Percentiles rank a stretch among this genome's conserved stretches.
phyloP scores from a whole-genome alignment of 2,113 vertebrate species.

The Dipodomys stephensi region DNA sequence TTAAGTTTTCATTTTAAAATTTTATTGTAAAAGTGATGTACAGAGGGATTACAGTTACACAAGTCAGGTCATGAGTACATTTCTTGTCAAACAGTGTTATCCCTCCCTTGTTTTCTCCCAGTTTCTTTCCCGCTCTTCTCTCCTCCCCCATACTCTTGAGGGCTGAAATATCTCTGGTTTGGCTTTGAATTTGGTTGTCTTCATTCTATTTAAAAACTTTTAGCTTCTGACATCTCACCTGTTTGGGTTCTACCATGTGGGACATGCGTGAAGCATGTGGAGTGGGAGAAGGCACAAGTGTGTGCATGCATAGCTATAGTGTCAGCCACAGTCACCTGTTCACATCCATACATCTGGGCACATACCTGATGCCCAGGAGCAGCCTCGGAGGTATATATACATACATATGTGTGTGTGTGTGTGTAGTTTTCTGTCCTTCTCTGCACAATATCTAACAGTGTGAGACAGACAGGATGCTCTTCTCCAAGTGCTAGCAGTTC shows the following conservation, averaged over 20 bases:
- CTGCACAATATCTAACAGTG: slow-evolving; percentile 61
- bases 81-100: too few relatives aligned
- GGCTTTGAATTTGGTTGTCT: slow-evolving; percentile 54
- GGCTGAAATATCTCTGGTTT: slow-evolving; percentile 48
- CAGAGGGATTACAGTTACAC: too few relatives aligned
- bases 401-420: too few relatives aligned
- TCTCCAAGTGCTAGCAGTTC: slow-evolving; percentile 76
- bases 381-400: slow-evolving; percentile 52
- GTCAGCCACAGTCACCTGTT: not conserved
- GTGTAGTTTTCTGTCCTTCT: slow-evolving; percentile 71
- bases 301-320: not conserved
- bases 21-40: too few relatives aligned
- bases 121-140: too few relatives aligned
- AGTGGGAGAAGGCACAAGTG: not conserved
- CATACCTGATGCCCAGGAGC: slow-evolving; percentile 58
- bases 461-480: slow-evolving; percentile 13
- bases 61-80: too few relatives aligned
- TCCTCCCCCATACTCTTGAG: not conserved
- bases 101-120: too few relatives aligned
- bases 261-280: not conserved
- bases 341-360: not conserved
- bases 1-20: slow-evolving; percentile 50
- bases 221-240: slow-evolving; percentile 57
- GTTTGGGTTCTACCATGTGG: slow-evolving; percentile 62
- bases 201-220: slow-evolving; percentile 65